Evolutionary conservation across 2,797 vertebrate genomes (phyloP).

Genomic region (Lepus oiostolus): DNA sequence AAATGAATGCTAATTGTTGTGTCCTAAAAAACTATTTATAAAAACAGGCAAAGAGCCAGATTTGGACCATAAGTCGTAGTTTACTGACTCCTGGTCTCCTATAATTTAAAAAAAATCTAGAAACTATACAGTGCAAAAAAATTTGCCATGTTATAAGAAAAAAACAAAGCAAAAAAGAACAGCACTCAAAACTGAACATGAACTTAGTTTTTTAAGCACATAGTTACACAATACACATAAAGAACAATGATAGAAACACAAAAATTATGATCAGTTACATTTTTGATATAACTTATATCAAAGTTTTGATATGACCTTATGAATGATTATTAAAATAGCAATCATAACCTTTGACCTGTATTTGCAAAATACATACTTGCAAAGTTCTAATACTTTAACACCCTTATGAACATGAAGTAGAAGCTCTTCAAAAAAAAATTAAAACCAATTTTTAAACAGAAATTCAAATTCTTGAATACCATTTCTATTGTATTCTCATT

Average conservation of each 20-base stretch:
- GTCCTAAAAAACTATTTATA: background rate
- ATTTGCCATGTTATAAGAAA: background rate
- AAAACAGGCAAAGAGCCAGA: conserved; percentile 2
- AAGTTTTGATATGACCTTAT: background rate
- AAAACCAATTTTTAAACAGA: background rate
- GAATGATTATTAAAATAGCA: conserved; percentile 29
- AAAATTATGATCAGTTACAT: conserved; percentile 1
- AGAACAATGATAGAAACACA: background rate
- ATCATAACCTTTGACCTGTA: background rate
- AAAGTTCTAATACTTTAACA: conserved; percentile 45
- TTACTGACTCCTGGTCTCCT: background rate
- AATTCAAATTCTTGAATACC: background rate
- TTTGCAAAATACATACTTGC: background rate
- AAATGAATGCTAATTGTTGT: background rate
- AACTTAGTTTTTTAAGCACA: background rate
- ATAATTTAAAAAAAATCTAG: background rate
- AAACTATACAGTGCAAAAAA: background rate
- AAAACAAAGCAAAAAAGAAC: background rate
- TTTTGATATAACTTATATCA: no score
- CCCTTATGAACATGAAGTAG: background rate
- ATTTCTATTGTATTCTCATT: background rate
- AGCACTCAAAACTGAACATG: background rate
- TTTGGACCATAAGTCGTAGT: background rate
- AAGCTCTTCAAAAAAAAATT: background rate
- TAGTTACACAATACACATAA: background rate